These are phyloP conservation scores for Melanchra persicariae DNA, from an alignment of 2,888 invertebrate species.

Conservation along the genomic window DNA sequence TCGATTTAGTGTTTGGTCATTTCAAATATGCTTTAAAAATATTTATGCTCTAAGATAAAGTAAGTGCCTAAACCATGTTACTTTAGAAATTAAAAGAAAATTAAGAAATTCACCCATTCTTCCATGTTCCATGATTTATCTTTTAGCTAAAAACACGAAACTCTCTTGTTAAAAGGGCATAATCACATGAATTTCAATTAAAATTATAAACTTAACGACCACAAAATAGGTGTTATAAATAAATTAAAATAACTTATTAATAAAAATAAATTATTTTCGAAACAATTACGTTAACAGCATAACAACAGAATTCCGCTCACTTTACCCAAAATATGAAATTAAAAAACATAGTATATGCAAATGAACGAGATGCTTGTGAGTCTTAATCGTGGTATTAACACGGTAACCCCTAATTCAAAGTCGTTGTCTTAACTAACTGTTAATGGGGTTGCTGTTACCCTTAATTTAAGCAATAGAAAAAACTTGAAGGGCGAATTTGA, in stretches of 20 bases:
- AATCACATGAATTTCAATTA: background rate
- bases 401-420: slow-evolving; percentile 47
- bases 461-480: slow-evolving; percentile 18
- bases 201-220: slow-evolving; percentile 11
- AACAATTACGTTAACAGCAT: slow-evolving; percentile 41
- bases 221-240: slow-evolving; percentile 50
- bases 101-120: too few species aligned
- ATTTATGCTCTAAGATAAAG: too few species aligned
- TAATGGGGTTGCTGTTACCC: slow-evolving; percentile 45
- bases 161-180: background rate
- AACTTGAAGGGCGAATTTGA: slow-evolving; percentile 9
- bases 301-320: slow-evolving; percentile 35
- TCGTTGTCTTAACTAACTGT: slow-evolving; percentile 64
- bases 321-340: slow-evolving; percentile 38
- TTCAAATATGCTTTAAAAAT: background rate
- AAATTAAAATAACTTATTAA: slow-evolving; percentile 47
- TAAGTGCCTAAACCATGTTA: too few species aligned
- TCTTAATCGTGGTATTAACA: slow-evolving; percentile 51
- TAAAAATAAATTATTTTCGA: slow-evolving; percentile 25
- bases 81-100: too few species aligned
- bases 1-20: background rate
- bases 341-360: slow-evolving; percentile 51
- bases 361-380: slow-evolving; percentile 52
- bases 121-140: too few species aligned
- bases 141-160: background rate